phyloP scores from a whole-genome alignment of 1,140 invertebrate genomes.

The Caenorhabditis elegans region WBcel235 BX284605.5:19226501-19227000 shows the following conservation, averaged over 20 bases:
- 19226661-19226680: neutral
- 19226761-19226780: neutral
- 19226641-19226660: too few species aligned
- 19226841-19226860: neutral
- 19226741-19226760: neutral
- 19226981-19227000: too few species aligned
- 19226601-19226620: neutral
- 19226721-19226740: neutral
- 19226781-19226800: neutral
- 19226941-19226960: too few species aligned
- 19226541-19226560: neutral
- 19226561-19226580: neutral
- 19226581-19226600: constrained; percentile 14
- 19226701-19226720: neutral
- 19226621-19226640: too few species aligned
- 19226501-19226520: neutral
- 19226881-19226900: too few species aligned
- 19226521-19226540: neutral
- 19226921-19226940: too few species aligned
- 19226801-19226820: neutral
- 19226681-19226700: neutral
- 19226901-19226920: too few species aligned
- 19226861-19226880: neutral
- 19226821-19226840: neutral
- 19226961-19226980: too few species aligned